Conservation (phyloP, 2,888 invertebrate genomes). For the Tetramorium bicarinatum region DNA sequence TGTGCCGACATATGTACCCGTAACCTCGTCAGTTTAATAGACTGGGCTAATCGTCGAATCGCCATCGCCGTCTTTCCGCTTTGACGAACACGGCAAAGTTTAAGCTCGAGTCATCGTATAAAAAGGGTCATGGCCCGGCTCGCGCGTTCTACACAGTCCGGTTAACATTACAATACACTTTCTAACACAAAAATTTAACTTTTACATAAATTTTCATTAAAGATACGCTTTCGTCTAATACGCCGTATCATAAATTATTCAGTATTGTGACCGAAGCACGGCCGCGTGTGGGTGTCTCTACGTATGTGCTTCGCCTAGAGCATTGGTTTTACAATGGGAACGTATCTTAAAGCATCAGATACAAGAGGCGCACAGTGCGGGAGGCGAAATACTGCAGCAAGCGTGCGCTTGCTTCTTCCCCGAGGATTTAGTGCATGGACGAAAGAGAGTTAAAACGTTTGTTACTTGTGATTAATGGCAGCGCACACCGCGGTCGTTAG, state of each 20-base stretch:
- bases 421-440: constrained; percentile 56
- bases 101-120: constrained; percentile 6
- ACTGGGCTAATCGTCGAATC: constrained; percentile 49
- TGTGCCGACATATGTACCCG: constrained; percentile 34
- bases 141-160: neutral
- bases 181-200: neutral
- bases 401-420: constrained; percentile 46
- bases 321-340: constrained; percentile 42
- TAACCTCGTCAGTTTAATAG: constrained; percentile 68
- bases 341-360: constrained; percentile 64
- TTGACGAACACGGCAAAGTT: constrained; percentile 3
- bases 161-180: constrained; percentile 28
- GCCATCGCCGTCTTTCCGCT: constrained; percentile 47
- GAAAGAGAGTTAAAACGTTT: constrained; percentile 69
- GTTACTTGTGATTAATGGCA: constrained; percentile 69
- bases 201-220: constrained; percentile 28
- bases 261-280: constrained; percentile 43
- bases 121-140: constrained; percentile 25
- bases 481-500: constrained; percentile 67
- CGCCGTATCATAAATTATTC: constrained; percentile 34
- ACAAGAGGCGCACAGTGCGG: constrained; percentile 58
- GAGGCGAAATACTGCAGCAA: constrained; percentile 49
- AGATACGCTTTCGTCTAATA: constrained; percentile 2
- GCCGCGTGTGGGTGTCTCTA: neutral
- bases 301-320: neutral